phyloP scores from a whole-genome alignment of 2,888 invertebrate species.

The Alentia gelatinosa region DNA sequence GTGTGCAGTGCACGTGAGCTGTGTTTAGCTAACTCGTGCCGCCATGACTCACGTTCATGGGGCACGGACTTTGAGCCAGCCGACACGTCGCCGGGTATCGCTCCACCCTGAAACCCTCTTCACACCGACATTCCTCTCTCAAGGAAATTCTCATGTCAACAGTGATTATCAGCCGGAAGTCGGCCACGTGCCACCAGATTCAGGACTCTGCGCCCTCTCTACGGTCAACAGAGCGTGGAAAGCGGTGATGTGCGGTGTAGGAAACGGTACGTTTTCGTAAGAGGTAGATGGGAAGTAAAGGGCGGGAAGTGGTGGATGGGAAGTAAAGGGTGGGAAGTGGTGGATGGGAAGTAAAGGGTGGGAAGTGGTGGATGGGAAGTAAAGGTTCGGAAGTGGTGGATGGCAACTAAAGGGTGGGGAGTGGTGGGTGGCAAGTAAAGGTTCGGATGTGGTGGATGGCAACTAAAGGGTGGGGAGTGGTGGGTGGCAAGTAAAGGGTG shows the following conservation, averaged over 20 bases:
- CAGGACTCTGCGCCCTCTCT: too few relatives aligned
- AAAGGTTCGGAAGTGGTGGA: background rate
- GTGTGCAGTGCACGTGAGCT: background rate
- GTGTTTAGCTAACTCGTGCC: conserved; percentile 5
- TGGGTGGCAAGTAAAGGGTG: background rate
- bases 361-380: background rate
- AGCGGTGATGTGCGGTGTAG: too few relatives aligned
- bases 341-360: background rate
- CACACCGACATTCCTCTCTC: background rate
- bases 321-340: background rate
- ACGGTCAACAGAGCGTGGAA: too few relatives aligned
- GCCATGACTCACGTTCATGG: background rate
- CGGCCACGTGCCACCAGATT: too few relatives aligned
- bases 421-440: too few relatives aligned
- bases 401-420: background rate
- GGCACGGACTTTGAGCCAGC: background rate
- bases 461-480: background rate
- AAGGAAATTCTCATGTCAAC: background rate
- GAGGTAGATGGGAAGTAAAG: background rate
- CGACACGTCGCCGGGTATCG: background rate
- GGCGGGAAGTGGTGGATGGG: background rate
- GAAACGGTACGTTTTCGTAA: too few relatives aligned
- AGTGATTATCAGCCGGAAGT: background rate
- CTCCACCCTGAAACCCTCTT: background rate
- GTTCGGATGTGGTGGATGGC: background rate